Conservation (phyloP, 2,797 vertebrate species). For the Adelosebastes latens region DNA sequence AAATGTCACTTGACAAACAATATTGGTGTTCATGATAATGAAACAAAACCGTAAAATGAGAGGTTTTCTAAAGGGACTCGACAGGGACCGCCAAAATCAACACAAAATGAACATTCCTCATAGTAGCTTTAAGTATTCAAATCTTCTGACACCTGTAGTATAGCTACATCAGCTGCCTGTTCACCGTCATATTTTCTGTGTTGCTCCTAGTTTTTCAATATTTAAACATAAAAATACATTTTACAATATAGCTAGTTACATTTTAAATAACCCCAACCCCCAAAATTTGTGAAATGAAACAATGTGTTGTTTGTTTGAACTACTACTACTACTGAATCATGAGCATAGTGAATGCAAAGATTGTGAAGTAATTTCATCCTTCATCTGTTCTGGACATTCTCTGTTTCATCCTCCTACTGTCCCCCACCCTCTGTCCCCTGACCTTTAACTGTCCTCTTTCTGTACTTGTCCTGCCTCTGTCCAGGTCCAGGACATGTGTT, state of each 20-base stretch:
- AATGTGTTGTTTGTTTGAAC: neutral
- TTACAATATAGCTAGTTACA: too few species aligned
- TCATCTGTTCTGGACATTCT: neutral
- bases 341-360: neutral
- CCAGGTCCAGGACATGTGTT: conserved; percentile 98
- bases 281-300: neutral
- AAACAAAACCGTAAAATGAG: too few species aligned
- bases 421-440: neutral
- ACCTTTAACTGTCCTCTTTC: neutral
- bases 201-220: neutral
- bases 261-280: neutral
- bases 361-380: neutral
- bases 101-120: too few species aligned
- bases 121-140: neutral
- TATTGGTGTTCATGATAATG: neutral
- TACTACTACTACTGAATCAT: neutral
- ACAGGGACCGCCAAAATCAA: too few species aligned
- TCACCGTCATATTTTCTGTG: neutral
- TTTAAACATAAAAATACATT: too few species aligned
- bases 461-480: conserved; percentile 1
- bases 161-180: neutral
- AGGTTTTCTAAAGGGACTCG: too few species aligned
- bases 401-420: neutral
- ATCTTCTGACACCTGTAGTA: neutral
- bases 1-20: neutral